Base-by-base conservation (phyloP, 2,888 invertebrate genomes). In the Agrochola lota region DNA sequence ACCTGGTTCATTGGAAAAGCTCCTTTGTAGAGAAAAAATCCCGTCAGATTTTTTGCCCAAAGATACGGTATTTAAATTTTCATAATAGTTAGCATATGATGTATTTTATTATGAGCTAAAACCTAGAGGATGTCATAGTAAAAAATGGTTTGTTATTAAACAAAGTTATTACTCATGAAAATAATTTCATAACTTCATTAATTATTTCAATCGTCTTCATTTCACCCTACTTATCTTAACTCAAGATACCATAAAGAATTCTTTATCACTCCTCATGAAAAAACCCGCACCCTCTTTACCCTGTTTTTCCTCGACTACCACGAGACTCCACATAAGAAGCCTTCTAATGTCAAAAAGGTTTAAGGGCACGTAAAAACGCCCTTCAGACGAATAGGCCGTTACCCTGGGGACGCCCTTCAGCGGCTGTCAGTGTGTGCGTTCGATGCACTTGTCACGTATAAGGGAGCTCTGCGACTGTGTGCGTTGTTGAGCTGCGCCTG, bases 301-400 rank as follows among this genome's bases (percentile, higher is more conserved):
- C 15, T 59, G 35, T 52, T 60, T 76, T 64, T 46, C 78, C 15
- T 43, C 60, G 17, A 49, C 30, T 43, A 73, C 66, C 64, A 64
- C 67, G 55, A 57, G 59, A 66, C 64, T 71, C 68, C 55, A 79
- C 75, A 66, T 75, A 72, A 73, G 59, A 80, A 82, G 73, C 77
- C 72, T 52, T 77, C 55, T 75, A 81, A 85, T 81, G 79, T 78
- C 81, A 83, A 76, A 84, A 80, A 83, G 80, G 83, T 86, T 77
- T 87, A 83, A 89, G 89, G 89, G 88, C 84, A 82, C 75, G 83
- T 81, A 80, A 85, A 85, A 83, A 76, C 81, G 90, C 89, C 91
- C 91, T 91, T 89, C 91, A 91, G 91, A 91, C 89, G 74, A 72
- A 63, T 72, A 85, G 91, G 88, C 77, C 89, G 80, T 89, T 87